Percentiles rank a stretch among this genome's conserved stretches.
Evolutionary conservation across 2,113 vertebrate species (phyloP).

Genomic region (Chloebia gouldiae): DNA sequence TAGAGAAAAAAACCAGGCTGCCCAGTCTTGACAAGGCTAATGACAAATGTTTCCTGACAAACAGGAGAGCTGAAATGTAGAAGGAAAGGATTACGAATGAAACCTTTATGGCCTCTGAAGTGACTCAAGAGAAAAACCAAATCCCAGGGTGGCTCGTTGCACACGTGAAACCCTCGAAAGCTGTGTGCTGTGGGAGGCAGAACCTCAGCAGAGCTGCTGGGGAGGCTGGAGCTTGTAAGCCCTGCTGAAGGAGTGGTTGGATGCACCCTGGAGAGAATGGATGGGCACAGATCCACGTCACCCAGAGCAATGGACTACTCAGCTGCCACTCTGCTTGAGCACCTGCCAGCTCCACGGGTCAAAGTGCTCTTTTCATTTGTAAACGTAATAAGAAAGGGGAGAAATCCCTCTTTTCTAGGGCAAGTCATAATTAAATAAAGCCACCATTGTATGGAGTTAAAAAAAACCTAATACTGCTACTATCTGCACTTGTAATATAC

Average conservation of each 20-base stretch:
- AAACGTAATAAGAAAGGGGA: background rate
- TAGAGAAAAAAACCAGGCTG: background rate
- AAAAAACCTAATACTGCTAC: background rate
- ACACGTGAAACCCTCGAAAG: background rate
- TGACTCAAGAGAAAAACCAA: background rate
- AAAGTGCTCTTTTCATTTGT: background rate
- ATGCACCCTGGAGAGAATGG: background rate
- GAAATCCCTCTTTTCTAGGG: background rate
- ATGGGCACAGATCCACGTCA: background rate
- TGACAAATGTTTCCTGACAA: background rate
- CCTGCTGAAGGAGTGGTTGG: background rate
- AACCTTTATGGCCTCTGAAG: background rate
- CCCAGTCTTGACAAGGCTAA: background rate
- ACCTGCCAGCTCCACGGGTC: background rate
- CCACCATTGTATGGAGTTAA: background rate
- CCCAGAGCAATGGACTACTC: accelerated
- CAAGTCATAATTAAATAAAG: background rate
- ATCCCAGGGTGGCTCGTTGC: accelerated
- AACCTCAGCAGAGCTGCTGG: background rate
- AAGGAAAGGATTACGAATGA: background rate
- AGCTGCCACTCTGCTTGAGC: background rate
- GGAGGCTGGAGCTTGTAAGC: background rate
- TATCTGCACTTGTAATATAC: background rate
- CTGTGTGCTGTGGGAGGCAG: background rate
- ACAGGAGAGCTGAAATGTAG: background rate